These are phyloP conservation scores for Entomobrya multifasciata DNA, from an alignment of 2,888 invertebrate genomes.

Conservation along the genomic window DNA sequence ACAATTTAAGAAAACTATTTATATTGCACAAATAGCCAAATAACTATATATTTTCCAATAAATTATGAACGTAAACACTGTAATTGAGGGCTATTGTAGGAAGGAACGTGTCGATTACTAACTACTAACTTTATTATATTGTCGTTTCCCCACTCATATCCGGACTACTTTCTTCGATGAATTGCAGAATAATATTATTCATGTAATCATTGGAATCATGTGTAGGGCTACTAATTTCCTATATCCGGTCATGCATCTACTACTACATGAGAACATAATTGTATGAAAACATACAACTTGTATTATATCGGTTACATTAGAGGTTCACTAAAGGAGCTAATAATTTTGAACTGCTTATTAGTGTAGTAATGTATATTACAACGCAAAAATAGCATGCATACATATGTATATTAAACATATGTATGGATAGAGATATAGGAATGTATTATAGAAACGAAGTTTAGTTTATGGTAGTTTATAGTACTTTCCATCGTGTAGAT, in stretches of 20 bases:
- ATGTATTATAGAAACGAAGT: neutral
- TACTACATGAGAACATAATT: neutral
- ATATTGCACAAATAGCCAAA: conserved; percentile 36
- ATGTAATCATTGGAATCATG: conserved; percentile 53
- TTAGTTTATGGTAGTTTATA: neutral
- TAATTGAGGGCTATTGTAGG: conserved; percentile 15
- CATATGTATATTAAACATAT: neutral
- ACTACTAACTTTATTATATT: conserved; percentile 55
- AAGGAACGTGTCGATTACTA: conserved; percentile 51
- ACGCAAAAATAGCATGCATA: too few relatives aligned
- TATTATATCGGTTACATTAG: too few relatives aligned
- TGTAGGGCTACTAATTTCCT: conserved; percentile 38
- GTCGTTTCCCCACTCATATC: conserved; percentile 47
- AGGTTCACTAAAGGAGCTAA: too few relatives aligned
- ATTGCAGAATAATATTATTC: conserved; percentile 35
- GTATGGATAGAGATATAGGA: too few relatives aligned
- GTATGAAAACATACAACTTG: neutral
- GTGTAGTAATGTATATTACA: too few relatives aligned
- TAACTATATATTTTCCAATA: neutral
- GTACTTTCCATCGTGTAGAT: conserved; percentile 4
- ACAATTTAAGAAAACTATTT: conserved; percentile 33
- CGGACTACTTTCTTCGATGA: conserved; percentile 24
- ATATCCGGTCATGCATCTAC: conserved; percentile 42
- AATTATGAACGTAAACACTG: conserved; percentile 40
- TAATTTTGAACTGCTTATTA: too few relatives aligned